Conservation (phyloP, 2,113 vertebrate species). For the Coptodon bakossiorum region DNA sequence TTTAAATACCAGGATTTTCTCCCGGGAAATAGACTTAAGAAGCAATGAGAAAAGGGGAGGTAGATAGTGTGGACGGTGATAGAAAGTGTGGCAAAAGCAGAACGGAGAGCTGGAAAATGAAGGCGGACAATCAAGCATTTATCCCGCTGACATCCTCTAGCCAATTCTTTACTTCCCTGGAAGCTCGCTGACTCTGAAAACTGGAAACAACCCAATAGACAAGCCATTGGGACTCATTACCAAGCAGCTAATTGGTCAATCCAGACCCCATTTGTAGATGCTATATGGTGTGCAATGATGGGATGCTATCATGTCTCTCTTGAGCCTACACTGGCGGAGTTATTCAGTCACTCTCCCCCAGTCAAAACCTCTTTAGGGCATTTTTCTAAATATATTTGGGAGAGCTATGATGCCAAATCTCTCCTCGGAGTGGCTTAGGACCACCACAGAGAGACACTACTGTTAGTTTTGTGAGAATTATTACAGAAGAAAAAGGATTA, state of each 20-base stretch:
- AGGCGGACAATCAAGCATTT: not conserved
- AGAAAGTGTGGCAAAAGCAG: not conserved
- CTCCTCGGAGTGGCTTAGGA: not conserved
- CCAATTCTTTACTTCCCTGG: not conserved
- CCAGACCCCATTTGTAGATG: conserved; percentile 11
- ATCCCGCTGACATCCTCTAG: not conserved
- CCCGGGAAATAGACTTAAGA: not conserved
- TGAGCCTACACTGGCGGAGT: not conserved
- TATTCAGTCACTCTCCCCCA: not conserved
- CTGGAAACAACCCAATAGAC: not conserved
- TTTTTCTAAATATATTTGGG: conserved; percentile 15
- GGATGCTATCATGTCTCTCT: conserved; percentile 5
- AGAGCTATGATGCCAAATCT: conserved; percentile 4
- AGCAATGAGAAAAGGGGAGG: not conserved
- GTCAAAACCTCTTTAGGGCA: conserved; percentile 14
- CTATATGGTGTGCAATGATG: not conserved
- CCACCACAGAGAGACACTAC: not conserved
- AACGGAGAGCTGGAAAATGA: not conserved
- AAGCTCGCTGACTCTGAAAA: not conserved
- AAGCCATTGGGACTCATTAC: conserved; percentile 35
- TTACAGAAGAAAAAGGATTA: not conserved
- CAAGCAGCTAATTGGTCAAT: conserved; percentile 33
- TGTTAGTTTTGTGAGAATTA: not conserved
- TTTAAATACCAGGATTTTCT: not conserved
- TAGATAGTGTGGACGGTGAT: not conserved